Evolutionary conservation across 2,797 vertebrate genomes (phyloP).

Genomic region (Kryptopterus vitreolus): DNA sequence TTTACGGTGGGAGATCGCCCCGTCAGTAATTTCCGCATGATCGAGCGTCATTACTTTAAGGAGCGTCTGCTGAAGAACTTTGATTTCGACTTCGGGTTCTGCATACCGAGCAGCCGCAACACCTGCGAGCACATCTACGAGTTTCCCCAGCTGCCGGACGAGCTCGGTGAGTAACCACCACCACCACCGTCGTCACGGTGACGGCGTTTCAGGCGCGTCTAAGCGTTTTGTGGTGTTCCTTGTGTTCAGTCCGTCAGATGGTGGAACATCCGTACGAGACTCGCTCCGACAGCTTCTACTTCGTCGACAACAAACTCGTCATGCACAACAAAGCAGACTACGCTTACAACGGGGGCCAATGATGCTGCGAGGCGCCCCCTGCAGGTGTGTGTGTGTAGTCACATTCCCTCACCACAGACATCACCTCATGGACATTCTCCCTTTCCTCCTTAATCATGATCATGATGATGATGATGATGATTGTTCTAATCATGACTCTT

Average conservation of each 20-base stretch:
- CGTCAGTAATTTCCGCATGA: slow-evolving; percentile 95
- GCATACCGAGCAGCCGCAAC: slow-evolving; percentile 97
- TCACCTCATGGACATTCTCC: neutral
- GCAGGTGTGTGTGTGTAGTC: neutral
- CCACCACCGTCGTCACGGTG: neutral
- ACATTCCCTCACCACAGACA: neutral
- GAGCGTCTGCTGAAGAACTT: slow-evolving; percentile 96
- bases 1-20: slow-evolving; percentile 95
- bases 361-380: slow-evolving; percentile 43
- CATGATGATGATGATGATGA: neutral
- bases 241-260: slow-evolving; percentile 87
- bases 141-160: slow-evolving; percentile 95
- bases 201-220: neutral
- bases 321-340: slow-evolving; percentile 99
- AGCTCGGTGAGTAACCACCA: slow-evolving; percentile 83
- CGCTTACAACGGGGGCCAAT: slow-evolving; percentile 95
- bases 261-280: slow-evolving; percentile 95
- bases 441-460: neutral
- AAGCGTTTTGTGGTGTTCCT: neutral
- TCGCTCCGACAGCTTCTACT: slow-evolving; percentile 99
- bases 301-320: slow-evolving; percentile 98
- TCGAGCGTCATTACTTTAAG: slow-evolving; percentile 96
- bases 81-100: slow-evolving; percentile 98
- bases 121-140: slow-evolving; percentile 99
- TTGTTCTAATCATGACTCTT: neutral